phyloP scores from a whole-genome alignment of 2,888 invertebrate species.

The Polydrusus cervinus region DNA sequence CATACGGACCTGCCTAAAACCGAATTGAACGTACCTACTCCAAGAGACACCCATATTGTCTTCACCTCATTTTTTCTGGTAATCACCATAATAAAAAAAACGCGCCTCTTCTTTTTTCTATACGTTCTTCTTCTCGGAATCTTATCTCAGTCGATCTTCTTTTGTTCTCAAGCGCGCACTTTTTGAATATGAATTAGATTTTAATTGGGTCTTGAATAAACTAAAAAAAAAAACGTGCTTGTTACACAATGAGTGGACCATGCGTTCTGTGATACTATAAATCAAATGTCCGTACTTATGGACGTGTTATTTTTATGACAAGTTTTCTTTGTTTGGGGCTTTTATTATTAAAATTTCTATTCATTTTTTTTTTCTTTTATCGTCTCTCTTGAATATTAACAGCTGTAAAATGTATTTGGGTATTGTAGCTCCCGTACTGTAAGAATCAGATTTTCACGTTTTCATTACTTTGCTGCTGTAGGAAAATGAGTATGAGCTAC shows the following conservation, averaged over 20 bases:
- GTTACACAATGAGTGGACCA: slow-evolving; percentile 23
- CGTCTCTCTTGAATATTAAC: too few relatives aligned
- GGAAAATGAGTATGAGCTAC: too few relatives aligned
- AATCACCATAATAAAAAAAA: slow-evolving; percentile 23
- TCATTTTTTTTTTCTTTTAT: too few relatives aligned
- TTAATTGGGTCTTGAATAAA: slow-evolving; percentile 48
- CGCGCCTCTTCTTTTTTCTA: slow-evolving; percentile 22
- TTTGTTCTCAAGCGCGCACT: slow-evolving; percentile 32
- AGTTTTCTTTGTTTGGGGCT: too few relatives aligned
- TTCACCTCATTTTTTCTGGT: slow-evolving; percentile 17
- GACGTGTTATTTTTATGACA: too few relatives aligned
- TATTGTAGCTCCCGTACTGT: too few relatives aligned
- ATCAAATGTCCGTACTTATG: background rate
- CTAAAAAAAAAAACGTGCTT: slow-evolving; percentile 37
- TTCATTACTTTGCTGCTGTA: too few relatives aligned
- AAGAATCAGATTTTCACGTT: too few relatives aligned
- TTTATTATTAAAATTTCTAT: too few relatives aligned
- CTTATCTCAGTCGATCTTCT: slow-evolving; percentile 22
- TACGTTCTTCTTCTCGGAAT: slow-evolving; percentile 30
- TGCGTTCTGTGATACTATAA: background rate
- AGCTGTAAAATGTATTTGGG: too few relatives aligned
- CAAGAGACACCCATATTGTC: slow-evolving; percentile 9
- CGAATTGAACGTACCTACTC: background rate
- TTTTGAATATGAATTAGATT: slow-evolving; percentile 53
- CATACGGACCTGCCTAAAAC: too few relatives aligned